Conservation (phyloP, 1,140 invertebrate genomes). For the Drosophila oshimai region DNA sequence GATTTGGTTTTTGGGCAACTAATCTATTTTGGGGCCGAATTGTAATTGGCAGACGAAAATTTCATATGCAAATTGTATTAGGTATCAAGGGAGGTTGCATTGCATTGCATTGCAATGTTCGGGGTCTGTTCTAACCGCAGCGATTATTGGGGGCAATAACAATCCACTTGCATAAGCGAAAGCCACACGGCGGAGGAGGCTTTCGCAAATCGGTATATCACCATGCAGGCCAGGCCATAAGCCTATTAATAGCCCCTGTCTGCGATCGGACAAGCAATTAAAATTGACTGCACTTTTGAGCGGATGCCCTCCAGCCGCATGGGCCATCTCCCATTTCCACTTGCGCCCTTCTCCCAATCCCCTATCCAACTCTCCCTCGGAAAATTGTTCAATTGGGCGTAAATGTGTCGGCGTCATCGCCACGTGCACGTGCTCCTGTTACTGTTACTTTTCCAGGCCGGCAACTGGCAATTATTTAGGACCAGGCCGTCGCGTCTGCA, state of each 20-base stretch:
- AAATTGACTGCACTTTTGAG: constrained; percentile 78
- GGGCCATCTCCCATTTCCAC: neutral
- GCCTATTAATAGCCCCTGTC: constrained; percentile 76
- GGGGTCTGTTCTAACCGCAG: constrained; percentile 34
- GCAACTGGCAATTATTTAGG: constrained; percentile 58
- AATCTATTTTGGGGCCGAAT: constrained; percentile 57
- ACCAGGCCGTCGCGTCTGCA: constrained; percentile 18
- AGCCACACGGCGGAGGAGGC: constrained; percentile 34
- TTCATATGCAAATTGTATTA: constrained; percentile 52
- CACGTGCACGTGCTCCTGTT: constrained; percentile 56
- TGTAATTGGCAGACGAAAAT: constrained; percentile 61
- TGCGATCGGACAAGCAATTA: constrained; percentile 77
- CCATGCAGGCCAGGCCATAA: constrained; percentile 71
- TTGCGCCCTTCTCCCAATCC: neutral
- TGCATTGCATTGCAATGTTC: neutral
- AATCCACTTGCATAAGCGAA: constrained; percentile 40
- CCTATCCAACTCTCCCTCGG: neutral
- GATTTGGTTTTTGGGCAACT: constrained; percentile 58
- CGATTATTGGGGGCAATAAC: constrained; percentile 55
- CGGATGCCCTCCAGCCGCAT: constrained; percentile 41
- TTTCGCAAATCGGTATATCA: constrained; percentile 57
- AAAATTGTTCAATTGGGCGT: constrained; percentile 69
- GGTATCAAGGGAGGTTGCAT: constrained; percentile 25
- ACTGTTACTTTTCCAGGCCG: constrained; percentile 18
- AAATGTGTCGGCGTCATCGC: constrained; percentile 51